Evolutionary conservation across 2,797 vertebrate genomes (phyloP).

Genomic region (Channallabes apus): DNA sequence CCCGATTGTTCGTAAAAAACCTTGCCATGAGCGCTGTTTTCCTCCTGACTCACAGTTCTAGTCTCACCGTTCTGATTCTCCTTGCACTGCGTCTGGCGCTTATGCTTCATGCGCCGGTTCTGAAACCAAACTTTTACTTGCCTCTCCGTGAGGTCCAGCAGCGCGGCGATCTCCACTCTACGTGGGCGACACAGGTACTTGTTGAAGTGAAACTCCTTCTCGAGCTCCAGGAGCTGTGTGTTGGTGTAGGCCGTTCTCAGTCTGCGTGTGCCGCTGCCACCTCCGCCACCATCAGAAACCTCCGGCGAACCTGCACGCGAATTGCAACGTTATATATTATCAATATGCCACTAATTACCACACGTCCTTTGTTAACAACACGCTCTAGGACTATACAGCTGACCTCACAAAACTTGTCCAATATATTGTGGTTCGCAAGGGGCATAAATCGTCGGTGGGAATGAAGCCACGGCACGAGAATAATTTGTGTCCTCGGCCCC

Average conservation of each 20-base stretch:
- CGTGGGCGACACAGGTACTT: conserved; percentile 95
- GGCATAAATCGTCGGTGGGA: conserved; percentile 74
- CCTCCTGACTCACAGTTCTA: conserved; percentile 81
- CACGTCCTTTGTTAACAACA: conserved; percentile 48
- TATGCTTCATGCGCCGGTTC: conserved; percentile 97
- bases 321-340: conserved; percentile 55
- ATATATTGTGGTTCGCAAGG: conserved; percentile 54
- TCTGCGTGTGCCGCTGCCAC: conserved; percentile 76
- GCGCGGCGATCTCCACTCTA: conserved; percentile 90
- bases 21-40: conserved; percentile 81
- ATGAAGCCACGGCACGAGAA: conserved; percentile 57
- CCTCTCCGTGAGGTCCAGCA: conserved; percentile 93
- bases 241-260: conserved; percentile 95
- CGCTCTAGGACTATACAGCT: conserved; percentile 29
- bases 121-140: conserved; percentile 99
- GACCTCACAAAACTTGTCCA: conserved; percentile 57
- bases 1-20: conserved; percentile 80
- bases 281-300: conserved; percentile 74
- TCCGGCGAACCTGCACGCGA: conserved; percentile 77
- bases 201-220: conserved; percentile 99
- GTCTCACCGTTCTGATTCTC: conserved; percentile 90
- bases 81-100: conserved; percentile 92
- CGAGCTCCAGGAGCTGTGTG: conserved; percentile 95
- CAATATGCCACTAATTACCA: conserved; percentile 57
- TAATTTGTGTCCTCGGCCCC: conserved; percentile 71